Evolutionary conservation across 2,113 vertebrate species (phyloP).

Genomic region (Antigone vipio): DNA sequence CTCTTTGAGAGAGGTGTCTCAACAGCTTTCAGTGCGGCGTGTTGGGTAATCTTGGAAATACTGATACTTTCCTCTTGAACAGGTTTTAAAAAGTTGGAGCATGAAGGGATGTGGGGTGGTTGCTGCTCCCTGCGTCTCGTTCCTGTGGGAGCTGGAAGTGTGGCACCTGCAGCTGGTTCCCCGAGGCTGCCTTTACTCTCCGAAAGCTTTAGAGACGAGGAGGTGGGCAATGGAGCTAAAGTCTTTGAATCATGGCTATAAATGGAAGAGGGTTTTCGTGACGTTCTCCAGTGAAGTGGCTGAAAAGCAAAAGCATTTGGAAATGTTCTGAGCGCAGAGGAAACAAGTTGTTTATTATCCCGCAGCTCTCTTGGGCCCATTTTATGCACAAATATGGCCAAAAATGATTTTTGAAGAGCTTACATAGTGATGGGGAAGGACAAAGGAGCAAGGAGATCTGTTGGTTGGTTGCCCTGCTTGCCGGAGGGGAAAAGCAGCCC

Average conservation of each 20-base stretch:
- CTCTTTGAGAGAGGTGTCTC: not conserved
- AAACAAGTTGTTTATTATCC: not conserved
- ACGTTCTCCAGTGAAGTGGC: not conserved
- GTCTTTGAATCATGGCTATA: not conserved
- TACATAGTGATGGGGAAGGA: not conserved
- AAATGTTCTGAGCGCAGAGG: not conserved
- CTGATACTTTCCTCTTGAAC: not conserved
- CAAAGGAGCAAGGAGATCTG: not conserved
- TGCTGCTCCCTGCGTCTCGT: not conserved
- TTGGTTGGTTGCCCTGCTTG: not conserved
- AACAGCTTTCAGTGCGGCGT: not conserved
- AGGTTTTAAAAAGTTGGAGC: not conserved
- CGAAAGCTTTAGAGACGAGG: not conserved
- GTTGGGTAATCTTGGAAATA: not conserved
- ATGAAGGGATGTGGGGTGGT: accelerated
- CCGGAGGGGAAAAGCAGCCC: not conserved
- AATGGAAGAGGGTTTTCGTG: not conserved
- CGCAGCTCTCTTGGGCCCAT: not conserved
- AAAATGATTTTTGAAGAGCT: not conserved
- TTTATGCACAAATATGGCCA: conserved; percentile 32
- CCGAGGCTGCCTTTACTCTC: accelerated
- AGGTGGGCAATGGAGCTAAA: not conserved
- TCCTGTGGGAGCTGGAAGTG: not conserved
- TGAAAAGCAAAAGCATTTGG: not conserved
- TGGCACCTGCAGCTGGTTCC: not conserved